Conservation (phyloP, 2,113 vertebrate species). For the Hydropotes inermis region DNA sequence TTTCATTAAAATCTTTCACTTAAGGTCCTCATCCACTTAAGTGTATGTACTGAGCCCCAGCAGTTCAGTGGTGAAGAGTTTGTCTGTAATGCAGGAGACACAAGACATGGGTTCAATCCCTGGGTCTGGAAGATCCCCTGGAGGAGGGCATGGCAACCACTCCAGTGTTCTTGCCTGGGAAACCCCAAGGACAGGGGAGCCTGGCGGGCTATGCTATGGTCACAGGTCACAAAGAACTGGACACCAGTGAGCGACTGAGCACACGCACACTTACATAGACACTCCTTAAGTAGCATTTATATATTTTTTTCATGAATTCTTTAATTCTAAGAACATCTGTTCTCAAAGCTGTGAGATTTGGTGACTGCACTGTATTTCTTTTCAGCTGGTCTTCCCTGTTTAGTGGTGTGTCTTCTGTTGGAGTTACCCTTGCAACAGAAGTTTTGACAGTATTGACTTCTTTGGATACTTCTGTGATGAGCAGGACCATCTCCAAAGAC, state of each 20-base stretch:
- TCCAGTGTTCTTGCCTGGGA: neutral
- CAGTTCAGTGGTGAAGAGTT: neutral
- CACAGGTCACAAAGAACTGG: neutral
- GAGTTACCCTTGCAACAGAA: neutral
- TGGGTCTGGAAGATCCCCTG: neutral
- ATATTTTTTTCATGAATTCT: neutral
- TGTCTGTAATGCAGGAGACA: neutral
- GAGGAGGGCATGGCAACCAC: neutral
- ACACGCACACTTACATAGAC: neutral
- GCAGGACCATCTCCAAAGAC: neutral
- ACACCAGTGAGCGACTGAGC: neutral
- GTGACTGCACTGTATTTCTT: neutral
- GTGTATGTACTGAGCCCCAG: neutral
- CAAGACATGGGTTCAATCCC: neutral
- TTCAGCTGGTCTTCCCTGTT: neutral
- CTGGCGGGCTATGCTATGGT: rapidly evolving
- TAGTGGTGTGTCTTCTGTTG: neutral
- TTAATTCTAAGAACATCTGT: neutral
- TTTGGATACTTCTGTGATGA: neutral
- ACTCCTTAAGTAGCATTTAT: neutral
- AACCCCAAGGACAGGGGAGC: neutral
- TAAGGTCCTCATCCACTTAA: no score
- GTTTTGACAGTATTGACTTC: neutral
- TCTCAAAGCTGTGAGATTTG: no score
- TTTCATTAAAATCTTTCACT: neutral